These are phyloP conservation scores for Melanostigma gelatinosum DNA, from an alignment of 2,113 vertebrate species.

Conservation along the genomic window DNA sequence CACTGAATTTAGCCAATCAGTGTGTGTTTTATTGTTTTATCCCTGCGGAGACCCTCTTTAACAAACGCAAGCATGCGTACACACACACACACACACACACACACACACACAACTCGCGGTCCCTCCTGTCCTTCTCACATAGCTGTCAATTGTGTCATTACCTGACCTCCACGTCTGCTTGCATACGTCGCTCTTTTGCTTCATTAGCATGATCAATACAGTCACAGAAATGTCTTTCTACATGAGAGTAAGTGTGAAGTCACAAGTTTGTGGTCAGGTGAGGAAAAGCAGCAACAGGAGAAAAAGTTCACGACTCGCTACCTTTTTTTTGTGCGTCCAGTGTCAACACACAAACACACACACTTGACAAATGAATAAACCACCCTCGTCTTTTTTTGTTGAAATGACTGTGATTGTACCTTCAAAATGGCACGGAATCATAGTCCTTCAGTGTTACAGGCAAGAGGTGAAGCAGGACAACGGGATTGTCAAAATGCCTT, in stretches of 20 bases:
- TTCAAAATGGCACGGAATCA: constrained; percentile 22
- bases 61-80: background rate
- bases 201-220: constrained; percentile 77
- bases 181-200: constrained; percentile 64
- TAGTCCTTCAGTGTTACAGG: constrained; percentile 21
- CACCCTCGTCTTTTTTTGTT: background rate
- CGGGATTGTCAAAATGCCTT: constrained; percentile 22
- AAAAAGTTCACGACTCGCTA: background rate
- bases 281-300: constrained; percentile 18
- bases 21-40: constrained; percentile 32
- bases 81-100: constrained; percentile 6
- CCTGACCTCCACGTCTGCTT: constrained; percentile 65
- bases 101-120: constrained; percentile 5
- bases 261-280: background rate
- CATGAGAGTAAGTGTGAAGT: constrained; percentile 40
- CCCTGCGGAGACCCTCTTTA: background rate
- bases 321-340: background rate
- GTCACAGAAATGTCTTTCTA: constrained; percentile 60
- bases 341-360: background rate
- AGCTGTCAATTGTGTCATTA: constrained; percentile 64
- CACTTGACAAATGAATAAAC: constrained; percentile 10
- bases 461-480: constrained; percentile 29
- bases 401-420: background rate
- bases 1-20: background rate
- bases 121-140: constrained; percentile 59